Conservation (phyloP, 2,797 vertebrate species). For the Rhincodon typus region DNA sequence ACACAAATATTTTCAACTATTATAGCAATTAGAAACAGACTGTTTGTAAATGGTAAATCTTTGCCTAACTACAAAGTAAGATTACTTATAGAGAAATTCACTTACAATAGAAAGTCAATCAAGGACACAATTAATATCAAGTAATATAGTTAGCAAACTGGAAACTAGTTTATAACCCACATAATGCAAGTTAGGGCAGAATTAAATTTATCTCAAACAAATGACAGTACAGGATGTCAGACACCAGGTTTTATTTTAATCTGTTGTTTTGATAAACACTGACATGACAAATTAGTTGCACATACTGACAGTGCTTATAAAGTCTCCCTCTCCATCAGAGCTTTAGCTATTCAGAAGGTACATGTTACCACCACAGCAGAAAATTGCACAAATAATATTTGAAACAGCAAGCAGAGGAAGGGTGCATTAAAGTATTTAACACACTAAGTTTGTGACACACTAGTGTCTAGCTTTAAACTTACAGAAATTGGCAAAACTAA, state of each 20-base stretch:
- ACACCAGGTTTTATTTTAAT: no score
- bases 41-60: not conserved
- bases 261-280: not conserved
- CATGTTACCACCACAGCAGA: no score
- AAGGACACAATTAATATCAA: not conserved
- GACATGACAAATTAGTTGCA: no score
- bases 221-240: not conserved
- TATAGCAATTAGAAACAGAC: not conserved
- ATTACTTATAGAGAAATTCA: not conserved
- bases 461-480: not conserved
- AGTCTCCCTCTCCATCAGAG: no score
- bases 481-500: not conserved
- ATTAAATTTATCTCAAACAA: not conserved
- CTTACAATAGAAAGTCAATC: not conserved
- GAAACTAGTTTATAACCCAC: not conserved
- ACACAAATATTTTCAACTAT: not conserved
- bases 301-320: no score
- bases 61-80: not conserved
- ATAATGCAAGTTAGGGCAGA: not conserved
- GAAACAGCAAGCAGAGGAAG: not conserved
- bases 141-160: not conserved
- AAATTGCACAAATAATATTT: no score
- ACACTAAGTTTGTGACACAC: not conserved
- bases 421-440: not conserved
- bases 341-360: no score